Evolutionary conservation across 2,113 vertebrate genomes (phyloP), one percentile per base, ranked within the genome.

Genomic region (Tragelaphus buxtoni): DNA sequence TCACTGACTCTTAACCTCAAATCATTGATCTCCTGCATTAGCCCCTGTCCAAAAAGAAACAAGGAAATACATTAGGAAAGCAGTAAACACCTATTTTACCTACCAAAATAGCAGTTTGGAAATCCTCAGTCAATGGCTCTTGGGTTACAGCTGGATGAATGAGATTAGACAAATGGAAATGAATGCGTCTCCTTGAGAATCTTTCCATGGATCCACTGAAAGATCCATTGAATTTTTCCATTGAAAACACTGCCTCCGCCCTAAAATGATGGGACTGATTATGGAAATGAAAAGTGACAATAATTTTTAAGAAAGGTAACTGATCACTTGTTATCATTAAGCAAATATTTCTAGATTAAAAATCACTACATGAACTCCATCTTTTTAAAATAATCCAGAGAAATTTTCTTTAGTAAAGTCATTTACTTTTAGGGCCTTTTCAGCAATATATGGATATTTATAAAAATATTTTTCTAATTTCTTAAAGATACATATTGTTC

Each of bases 1-100:
- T 99, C 99, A 89, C 98, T 99, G 95, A 99, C 94, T 97, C 99
- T 99, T 97, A 99, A 98, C 86, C 99, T 99, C 97, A 99, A 98
- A 56, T 99, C 99, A 69, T 97, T 99, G 84, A 99, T 99, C 98
- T 99, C 99, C 95, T 99, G 99, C 94, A 99, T 99, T 94, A 99
- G 98, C 89, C 99, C 99, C 99, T 99, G 97, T 92, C 81, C 77
- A 20, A 72, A 92, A 88, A 91, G 16, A 60, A 96, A 97, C 26
- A 56, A 89, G 84, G 60, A 96, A 55, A 90, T 88, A 28, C 53
- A 65, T 88, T 10, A 90, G 63, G 47, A 74, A 87, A 91, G n/a
- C 0, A 1, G 32, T 11, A 12, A 74, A 80, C 5, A 74, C 47
- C 42, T 69, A 72, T 72, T 12, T 80, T 61, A 39, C 3, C 24